Base-by-base conservation (phyloP, 2,888 invertebrate genomes). In the Calliphora vomitoria region DNA sequence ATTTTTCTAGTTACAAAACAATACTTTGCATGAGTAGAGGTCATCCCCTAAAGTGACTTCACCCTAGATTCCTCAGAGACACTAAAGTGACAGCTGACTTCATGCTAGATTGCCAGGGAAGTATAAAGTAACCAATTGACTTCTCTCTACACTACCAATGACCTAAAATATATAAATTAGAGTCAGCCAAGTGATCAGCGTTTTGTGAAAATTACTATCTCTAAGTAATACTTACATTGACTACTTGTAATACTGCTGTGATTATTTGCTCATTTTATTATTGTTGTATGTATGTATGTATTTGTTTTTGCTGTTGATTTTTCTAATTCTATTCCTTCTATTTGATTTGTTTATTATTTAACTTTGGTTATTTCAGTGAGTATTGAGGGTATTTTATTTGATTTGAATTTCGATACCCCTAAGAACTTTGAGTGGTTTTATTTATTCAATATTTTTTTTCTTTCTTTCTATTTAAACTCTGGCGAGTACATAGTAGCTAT, bases 231-330 rank as follows among this genome's bases (percentile, higher is more conserved):
- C n/a, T n/a, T n/a, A 25, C 25, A 25, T 25, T 25, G 1, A 25
- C 25, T 25, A 25, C 25, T 25, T 25, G 25, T 25, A 25, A 25
- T 25, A 25, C 25, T 71, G 10, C 11, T 35, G 10, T 4, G 8
- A 35, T 71, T 68, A 31, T 71, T 50, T 71, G 10, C 3, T 5
- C 5, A 50, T 69, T 69, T 68, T 31, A 8, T n/a, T 68, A 10
- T 62, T 15, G 4, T 60, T 62, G 15, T 35, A 13, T 15, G 13
- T 13, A 31, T 8, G 1, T 31, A 4, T 31, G 15, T 68, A 72
- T 58, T 68, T 60, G 53, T 82, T 68, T 58, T 88, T 90, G 89
- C n/a, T 69, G 90, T 90, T 90, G 89, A 90, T 89, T 90, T 80
- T 85, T 76, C 13, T 38, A 50, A 69, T 60, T 50, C 58, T 20